phyloP scores from a whole-genome alignment of 2,888 invertebrate species.

The Lucinisca nassula region DNA sequence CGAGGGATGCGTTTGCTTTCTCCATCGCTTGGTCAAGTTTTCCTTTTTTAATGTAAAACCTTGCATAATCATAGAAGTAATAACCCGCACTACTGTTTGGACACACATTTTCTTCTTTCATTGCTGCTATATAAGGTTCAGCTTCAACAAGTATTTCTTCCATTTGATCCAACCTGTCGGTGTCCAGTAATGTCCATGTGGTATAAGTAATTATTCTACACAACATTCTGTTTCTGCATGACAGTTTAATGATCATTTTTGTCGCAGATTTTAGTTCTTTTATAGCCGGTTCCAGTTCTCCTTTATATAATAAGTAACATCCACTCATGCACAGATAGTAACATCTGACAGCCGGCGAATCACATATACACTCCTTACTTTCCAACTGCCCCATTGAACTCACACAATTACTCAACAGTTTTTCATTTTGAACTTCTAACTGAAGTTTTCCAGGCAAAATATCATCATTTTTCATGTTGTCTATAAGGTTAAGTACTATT shows the following conservation, averaged over 20 bases:
- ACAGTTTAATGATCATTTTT: not conserved
- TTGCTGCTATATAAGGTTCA: not conserved
- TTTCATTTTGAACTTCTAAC: not conserved
- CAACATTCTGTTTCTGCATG: not conserved
- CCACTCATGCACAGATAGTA: not conserved
- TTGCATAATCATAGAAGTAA: not conserved
- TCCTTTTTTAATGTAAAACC: not conserved
- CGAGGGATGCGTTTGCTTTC: not conserved
- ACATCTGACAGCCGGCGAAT: not conserved
- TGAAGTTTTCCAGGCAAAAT: not conserved
- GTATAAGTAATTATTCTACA: not conserved
- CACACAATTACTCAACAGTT: not conserved
- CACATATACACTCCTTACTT: not conserved
- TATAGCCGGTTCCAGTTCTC: not conserved
- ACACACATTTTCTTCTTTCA: not conserved
- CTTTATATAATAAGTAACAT: not conserved
- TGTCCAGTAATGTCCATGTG: not conserved
- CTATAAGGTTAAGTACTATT: not conserved
- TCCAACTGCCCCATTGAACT: not conserved
- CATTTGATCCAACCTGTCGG: not conserved
- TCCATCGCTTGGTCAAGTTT: not conserved
- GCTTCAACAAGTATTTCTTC: not conserved
- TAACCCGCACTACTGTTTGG: not conserved
- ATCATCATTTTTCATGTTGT: not conserved
- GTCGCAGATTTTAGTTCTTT: not conserved